phyloP scores from a whole-genome alignment of 2,888 invertebrate species.

The Epistrophe grossulariae region DNA sequence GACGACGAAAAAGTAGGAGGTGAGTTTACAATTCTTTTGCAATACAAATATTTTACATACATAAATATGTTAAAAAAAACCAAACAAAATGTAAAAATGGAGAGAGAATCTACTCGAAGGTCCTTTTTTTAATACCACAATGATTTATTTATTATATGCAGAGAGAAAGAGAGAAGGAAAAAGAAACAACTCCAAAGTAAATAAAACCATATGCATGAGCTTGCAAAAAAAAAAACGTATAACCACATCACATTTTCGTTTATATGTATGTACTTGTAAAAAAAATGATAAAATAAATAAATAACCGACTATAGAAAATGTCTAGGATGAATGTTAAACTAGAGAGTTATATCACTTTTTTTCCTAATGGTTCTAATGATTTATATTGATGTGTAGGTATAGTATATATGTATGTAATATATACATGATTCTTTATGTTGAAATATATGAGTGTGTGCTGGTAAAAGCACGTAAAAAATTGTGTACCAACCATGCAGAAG shows the following conservation, averaged over 20 bases:
- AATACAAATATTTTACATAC: conserved; percentile 1
- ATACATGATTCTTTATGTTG: neutral
- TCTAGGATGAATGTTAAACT: conserved; percentile 36
- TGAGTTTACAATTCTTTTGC: conserved; percentile 3
- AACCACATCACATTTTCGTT: conserved; percentile 22
- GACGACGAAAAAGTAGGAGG: neutral
- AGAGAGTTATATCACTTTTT: conserved; percentile 54
- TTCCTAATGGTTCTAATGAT: conserved; percentile 73
- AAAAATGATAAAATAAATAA: neutral
- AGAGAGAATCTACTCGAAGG: conserved; percentile 24
- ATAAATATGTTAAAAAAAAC: neutral
- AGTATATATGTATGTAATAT: neutral
- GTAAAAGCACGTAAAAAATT: neutral
- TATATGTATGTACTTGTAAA: neutral
- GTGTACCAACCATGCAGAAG: conserved; percentile 41
- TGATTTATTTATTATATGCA: conserved; percentile 32
- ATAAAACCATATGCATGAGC: conserved; percentile 70
- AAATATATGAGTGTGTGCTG: neutral
- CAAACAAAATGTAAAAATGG: conserved; percentile 15
- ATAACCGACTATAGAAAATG: neutral
- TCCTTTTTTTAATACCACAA: conserved; percentile 25
- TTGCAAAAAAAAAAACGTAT: neutral
- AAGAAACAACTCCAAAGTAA: conserved; percentile 36
- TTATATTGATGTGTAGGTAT: conserved; percentile 62
- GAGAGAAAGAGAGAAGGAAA: neutral